Percentiles rank a stretch among this genome's conserved stretches.
Conservation (phyloP, 1,140 invertebrate species). For the Saxidomus purpurata region DNA sequence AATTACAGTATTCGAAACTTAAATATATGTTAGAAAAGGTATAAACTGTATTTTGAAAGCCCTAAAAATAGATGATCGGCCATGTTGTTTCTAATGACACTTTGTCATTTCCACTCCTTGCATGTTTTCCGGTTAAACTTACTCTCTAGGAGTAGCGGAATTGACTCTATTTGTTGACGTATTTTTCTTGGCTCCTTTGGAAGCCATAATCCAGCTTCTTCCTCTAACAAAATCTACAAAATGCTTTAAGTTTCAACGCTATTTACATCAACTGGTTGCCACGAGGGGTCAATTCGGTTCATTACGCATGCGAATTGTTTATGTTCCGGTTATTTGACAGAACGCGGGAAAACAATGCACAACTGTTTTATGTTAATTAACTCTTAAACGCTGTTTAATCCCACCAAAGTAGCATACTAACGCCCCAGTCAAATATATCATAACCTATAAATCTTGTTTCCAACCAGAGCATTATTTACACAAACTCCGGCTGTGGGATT, state of each 20-base stretch:
- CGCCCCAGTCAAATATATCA: neutral
- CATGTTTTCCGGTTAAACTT: slow-evolving; percentile 69
- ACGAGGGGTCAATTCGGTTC: slow-evolving; percentile 69
- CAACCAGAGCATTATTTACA: neutral
- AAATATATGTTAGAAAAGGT: too few species aligned
- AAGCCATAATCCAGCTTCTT: slow-evolving; percentile 75
- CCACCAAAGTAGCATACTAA: neutral
- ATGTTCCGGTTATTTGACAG: slow-evolving; percentile 58
- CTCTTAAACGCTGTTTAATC: neutral
- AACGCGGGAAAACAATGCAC: slow-evolving; percentile 64
- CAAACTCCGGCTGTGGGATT: neutral
- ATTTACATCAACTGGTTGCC: slow-evolving; percentile 65
- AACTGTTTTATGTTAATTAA: neutral
- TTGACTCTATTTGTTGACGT: slow-evolving; percentile 76
- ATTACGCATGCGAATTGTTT: slow-evolving; percentile 63
- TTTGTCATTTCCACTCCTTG: slow-evolving; percentile 17
- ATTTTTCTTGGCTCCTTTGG: slow-evolving; percentile 80
- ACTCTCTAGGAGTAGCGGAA: slow-evolving; percentile 82
- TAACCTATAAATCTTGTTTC: neutral
- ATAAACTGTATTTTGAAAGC: too few species aligned
- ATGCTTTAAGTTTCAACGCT: neutral
- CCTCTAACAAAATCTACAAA: slow-evolving; percentile 2
- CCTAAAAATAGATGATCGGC: slow-evolving; percentile 61
- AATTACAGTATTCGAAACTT: too few species aligned
- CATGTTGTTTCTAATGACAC: slow-evolving; percentile 85